Conservation (phyloP, 2,888 invertebrate species). For the Slavum lentiscoides region DNA sequence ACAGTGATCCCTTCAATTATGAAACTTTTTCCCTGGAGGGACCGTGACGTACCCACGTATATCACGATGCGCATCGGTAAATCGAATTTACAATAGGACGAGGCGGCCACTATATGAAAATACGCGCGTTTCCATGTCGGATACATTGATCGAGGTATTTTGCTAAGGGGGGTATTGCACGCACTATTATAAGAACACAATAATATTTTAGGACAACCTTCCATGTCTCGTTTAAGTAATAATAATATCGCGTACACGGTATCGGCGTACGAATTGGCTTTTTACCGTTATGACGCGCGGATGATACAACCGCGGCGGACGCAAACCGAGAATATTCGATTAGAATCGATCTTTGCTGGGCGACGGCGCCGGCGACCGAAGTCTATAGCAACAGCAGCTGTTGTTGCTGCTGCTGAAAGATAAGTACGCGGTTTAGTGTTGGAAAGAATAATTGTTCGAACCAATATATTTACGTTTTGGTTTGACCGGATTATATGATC, state of each 20-base stretch:
- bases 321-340: slow-evolving; percentile 13
- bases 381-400: neutral
- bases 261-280: slow-evolving; percentile 13
- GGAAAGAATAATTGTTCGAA: too few relatives aligned
- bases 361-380: neutral
- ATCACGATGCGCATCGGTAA: neutral
- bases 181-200: neutral
- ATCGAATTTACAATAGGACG: slow-evolving; percentile 12
- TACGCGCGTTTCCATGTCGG: neutral
- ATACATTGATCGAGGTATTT: neutral
- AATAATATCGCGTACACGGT: neutral
- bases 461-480: too few relatives aligned
- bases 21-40: slow-evolving; percentile 7
- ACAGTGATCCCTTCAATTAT: neutral
- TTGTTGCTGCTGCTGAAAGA: too few relatives aligned
- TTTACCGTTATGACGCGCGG: slow-evolving; percentile 1
- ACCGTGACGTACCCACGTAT: neutral
- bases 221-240: neutral
- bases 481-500: too few relatives aligned
- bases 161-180: too few relatives aligned
- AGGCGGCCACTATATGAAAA: neutral
- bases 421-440: too few relatives aligned
- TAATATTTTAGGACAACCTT: neutral
- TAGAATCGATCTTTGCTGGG: neutral
- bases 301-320: neutral